A percentile compares a stretch with the other conserved stretches of the same genome.
Evolutionary conservation across 2,113 vertebrate species (phyloP).

Genomic region (Oncorhynchus keta): DNA sequence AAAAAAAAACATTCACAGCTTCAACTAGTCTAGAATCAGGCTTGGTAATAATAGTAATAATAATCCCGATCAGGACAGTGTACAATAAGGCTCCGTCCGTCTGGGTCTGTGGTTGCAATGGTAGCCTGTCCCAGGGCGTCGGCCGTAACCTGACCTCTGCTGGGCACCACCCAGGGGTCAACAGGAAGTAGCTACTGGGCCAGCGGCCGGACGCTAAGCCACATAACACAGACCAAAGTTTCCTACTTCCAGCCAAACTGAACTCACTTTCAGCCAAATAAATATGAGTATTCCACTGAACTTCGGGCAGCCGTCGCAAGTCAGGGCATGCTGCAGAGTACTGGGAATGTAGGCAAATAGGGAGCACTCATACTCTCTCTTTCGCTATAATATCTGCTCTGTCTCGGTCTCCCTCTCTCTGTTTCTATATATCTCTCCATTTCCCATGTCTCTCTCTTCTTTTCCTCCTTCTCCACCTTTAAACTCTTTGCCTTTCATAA

Average conservation of each 20-base stretch:
- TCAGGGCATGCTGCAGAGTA: constrained; percentile 42
- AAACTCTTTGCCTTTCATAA: not conserved
- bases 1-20: constrained; percentile 47
- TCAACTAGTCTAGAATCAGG: not conserved
- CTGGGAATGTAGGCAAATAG: constrained; percentile 37
- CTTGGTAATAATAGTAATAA: not conserved
- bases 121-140: constrained; percentile 33
- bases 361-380: constrained; percentile 26
- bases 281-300: constrained; percentile 56
- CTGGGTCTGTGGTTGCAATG: constrained; percentile 27
- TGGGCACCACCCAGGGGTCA: constrained; percentile 64
- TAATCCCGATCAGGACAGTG: constrained; percentile 60
- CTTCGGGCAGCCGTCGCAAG: constrained; percentile 46
- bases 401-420: not conserved
- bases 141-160: constrained; percentile 46
- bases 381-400: not conserved
- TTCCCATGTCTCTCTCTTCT: not conserved
- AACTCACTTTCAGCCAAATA: constrained; percentile 37
- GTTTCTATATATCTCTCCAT: not conserved
- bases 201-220: constrained; percentile 31
- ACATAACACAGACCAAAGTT: constrained; percentile 29
- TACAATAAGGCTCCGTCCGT: constrained; percentile 61
- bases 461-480: not conserved
- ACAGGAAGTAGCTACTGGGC: constrained; percentile 50
- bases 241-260: constrained; percentile 29